A percentile compares a stretch with the other conserved stretches of the same genome.
These are phyloP conservation scores for Homarus americanus DNA, from an alignment of 1,140 invertebrate genomes.

Conservation along the genomic window DNA sequence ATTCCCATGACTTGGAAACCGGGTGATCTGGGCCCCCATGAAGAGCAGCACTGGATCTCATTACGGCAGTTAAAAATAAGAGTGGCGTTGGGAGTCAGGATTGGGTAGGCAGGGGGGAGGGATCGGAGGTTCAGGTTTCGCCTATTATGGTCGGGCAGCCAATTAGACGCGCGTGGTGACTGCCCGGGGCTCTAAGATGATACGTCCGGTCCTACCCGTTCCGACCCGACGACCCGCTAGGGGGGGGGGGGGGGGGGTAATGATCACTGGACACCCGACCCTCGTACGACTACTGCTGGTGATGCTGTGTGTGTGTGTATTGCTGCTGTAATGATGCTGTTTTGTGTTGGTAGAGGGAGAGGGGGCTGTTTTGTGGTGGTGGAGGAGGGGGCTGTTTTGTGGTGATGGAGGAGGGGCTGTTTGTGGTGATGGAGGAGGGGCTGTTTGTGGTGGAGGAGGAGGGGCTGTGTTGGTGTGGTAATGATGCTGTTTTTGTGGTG, in stretches of 20 bases:
- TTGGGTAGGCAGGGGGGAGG: not conserved
- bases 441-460: too few species aligned
- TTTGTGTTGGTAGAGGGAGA: too few species aligned
- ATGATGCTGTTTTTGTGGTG: too few species aligned
- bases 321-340: too few species aligned
- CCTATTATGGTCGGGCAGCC: constrained; percentile 49
- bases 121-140: constrained; percentile 29
- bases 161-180: constrained; percentile 56
- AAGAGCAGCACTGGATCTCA: constrained; percentile 48
- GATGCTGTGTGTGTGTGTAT: too few species aligned
- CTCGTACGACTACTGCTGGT: not conserved
- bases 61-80: constrained; percentile 51
- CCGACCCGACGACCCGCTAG: not conserved
- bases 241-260: constrained; percentile 15
- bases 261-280: constrained; percentile 51
- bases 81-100: constrained; percentile 15
- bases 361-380: too few species aligned
- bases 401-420: too few species aligned
- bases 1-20: too few species aligned
- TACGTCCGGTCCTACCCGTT: constrained; percentile 36
- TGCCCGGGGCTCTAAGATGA: constrained; percentile 50
- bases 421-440: too few species aligned
- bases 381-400: too few species aligned
- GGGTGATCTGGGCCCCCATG: too few species aligned
- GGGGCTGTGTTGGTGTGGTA: too few species aligned